Percentiles rank a stretch among this genome's conserved stretches.
These are phyloP conservation scores for Drosophila kuntzei DNA, from an alignment of 2,888 invertebrate genomes.

Conservation along the genomic window DNA sequence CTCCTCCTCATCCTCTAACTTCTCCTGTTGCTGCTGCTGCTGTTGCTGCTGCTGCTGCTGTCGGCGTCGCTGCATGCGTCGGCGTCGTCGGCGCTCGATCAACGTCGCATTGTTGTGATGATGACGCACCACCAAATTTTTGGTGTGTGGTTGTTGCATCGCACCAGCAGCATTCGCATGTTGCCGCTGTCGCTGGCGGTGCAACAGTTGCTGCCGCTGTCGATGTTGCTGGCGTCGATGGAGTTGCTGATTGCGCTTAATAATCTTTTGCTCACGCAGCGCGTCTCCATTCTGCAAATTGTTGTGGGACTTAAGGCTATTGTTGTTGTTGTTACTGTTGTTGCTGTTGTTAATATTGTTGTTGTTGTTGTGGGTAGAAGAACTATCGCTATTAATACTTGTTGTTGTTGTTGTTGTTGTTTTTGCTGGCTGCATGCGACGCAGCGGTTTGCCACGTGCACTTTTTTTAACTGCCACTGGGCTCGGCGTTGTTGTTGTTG, in stretches of 20 bases:
- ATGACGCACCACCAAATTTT: conserved; percentile 79
- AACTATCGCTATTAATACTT: conserved; percentile 78
- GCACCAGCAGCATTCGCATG: conserved; percentile 40
- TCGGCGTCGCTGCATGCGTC: conserved; percentile 52
- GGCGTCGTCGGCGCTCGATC: conserved; percentile 50
- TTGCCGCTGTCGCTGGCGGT: conserved; percentile 52
- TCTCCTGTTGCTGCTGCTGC: conserved; percentile 37
- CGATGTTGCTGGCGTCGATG: conserved; percentile 53
- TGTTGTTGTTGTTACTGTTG: conserved; percentile 46
- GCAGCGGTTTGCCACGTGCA: conserved; percentile 47
- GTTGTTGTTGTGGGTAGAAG: conserved; percentile 39
- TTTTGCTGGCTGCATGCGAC: conserved; percentile 50
- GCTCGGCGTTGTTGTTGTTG: conserved; percentile 50
- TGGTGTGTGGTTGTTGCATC: conserved; percentile 72
- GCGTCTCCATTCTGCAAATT: conserved; percentile 39
- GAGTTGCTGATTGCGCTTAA: conserved; percentile 47
- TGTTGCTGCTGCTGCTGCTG: conserved; percentile 44
- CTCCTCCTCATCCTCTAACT: conserved; percentile 36
- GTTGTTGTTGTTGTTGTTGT: conserved; percentile 43
- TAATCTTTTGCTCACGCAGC: conserved; percentile 55
- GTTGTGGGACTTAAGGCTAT: conserved; percentile 58
- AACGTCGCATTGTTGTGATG: conserved; percentile 80
- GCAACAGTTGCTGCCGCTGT: conserved; percentile 44
- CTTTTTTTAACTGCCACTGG: conserved; percentile 53
- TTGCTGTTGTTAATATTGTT: conserved; percentile 27